Evolutionary conservation across 2,797 vertebrate species (phyloP).

Genomic region (Meriones psammophilus): DNA sequence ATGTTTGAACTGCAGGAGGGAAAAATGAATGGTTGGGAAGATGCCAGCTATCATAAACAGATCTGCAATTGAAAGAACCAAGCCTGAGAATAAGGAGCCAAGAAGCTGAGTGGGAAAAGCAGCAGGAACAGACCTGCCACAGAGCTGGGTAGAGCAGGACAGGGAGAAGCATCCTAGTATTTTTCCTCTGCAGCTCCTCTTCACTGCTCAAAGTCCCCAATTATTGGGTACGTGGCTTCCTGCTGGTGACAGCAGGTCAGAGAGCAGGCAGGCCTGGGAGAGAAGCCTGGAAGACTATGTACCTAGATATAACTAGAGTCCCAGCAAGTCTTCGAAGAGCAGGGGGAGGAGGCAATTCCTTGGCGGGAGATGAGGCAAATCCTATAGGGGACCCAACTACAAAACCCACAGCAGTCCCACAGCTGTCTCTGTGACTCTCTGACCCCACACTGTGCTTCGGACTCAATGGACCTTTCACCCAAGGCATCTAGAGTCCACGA

Average conservation of each 20-base stretch:
- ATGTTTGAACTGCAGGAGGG: background rate
- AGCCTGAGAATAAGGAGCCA: background rate
- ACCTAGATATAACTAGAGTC: background rate
- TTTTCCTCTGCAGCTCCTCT: background rate
- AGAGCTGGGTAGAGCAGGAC: background rate
- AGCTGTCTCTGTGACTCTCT: too few relatives aligned
- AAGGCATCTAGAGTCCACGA: background rate
- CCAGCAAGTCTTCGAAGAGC: background rate
- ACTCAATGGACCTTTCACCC: background rate
- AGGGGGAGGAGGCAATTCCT: background rate
- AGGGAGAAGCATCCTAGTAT: accelerated
- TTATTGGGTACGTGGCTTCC: background rate
- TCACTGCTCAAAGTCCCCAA: background rate
- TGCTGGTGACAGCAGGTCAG: background rate
- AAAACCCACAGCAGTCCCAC: background rate
- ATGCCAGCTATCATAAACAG: background rate
- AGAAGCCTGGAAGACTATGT: background rate
- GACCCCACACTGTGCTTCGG: too few relatives aligned
- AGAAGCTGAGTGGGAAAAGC: background rate
- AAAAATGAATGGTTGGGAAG: background rate
- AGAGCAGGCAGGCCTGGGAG: background rate
- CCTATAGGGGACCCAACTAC: background rate
- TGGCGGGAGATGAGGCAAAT: background rate
- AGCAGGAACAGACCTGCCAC: background rate
- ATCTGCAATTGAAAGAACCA: background rate